These are phyloP conservation scores for Platalea minor DNA, from an alignment of 2,797 vertebrate species.

Conservation along the genomic window DNA sequence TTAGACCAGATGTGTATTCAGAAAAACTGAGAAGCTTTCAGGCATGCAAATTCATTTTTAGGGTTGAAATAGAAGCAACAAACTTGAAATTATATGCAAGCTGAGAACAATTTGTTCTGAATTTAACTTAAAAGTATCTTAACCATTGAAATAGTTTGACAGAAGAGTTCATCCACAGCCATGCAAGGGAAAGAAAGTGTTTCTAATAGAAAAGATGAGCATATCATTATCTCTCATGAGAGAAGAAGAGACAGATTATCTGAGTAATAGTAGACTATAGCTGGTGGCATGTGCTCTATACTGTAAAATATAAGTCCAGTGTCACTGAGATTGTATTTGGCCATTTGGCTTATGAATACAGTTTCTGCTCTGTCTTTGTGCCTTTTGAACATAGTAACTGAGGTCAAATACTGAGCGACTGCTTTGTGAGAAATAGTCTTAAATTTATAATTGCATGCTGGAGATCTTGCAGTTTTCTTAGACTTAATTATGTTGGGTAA, in stretches of 20 bases:
- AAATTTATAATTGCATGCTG: neutral
- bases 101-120: neutral
- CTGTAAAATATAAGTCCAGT: neutral
- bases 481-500: neutral
- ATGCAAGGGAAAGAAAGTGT: neutral
- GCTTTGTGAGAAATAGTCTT: neutral
- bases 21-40: neutral
- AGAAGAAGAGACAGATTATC: neutral
- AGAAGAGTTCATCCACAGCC: neutral
- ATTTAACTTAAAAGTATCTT: neutral
- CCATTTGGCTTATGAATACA: neutral
- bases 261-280: neutral
- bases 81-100: neutral
- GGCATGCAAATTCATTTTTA: neutral
- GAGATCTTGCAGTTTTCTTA: neutral
- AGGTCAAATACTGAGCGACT: neutral
- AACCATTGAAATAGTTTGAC: neutral
- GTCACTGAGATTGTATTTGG: neutral
- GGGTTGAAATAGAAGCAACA: neutral
- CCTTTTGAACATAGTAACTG: neutral
- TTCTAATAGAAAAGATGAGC: neutral
- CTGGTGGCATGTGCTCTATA: accelerated
- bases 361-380: neutral
- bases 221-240: neutral
- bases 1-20: neutral